A percentile compares a stretch with the other conserved stretches of the same genome.
Evolutionary conservation across 2,888 invertebrate species (phyloP).

Genomic region (Hipparchia semele): DNA sequence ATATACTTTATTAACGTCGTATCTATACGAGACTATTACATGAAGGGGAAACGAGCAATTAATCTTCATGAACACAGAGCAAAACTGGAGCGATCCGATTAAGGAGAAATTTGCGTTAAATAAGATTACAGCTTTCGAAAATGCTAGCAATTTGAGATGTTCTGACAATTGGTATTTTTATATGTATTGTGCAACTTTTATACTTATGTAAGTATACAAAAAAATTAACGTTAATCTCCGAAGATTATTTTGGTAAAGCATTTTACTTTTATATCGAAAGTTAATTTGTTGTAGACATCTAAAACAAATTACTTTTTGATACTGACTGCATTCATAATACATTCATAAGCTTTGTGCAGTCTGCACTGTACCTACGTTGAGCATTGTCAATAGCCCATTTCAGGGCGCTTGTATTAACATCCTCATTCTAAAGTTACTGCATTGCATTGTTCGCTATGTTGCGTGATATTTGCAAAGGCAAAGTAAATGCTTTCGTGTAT

Average conservation of each 20-base stretch:
- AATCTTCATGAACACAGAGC: constrained; percentile 52
- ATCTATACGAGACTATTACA: constrained; percentile 53
- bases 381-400: constrained; percentile 12
- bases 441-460: constrained; percentile 25
- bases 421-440: constrained; percentile 22
- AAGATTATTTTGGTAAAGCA: background rate
- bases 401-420: background rate
- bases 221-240: background rate
- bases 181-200: constrained; percentile 2
- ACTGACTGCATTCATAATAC: background rate
- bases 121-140: constrained; percentile 17
- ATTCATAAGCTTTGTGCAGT: background rate
- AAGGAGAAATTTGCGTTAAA: constrained; percentile 52
- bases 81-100: constrained; percentile 61
- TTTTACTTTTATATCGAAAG: background rate
- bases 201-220: background rate
- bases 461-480: constrained; percentile 32
- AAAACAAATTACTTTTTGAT: background rate
- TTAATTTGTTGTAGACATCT: background rate
- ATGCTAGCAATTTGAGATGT: background rate
- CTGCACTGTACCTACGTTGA: background rate
- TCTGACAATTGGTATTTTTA: background rate
- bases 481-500: constrained; percentile 30
- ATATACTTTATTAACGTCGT: constrained; percentile 57
- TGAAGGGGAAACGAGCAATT: constrained; percentile 58